These are phyloP conservation scores for Athalia circularis DNA, from an alignment of 2,888 invertebrate genomes.

Conservation along the genomic window DNA sequence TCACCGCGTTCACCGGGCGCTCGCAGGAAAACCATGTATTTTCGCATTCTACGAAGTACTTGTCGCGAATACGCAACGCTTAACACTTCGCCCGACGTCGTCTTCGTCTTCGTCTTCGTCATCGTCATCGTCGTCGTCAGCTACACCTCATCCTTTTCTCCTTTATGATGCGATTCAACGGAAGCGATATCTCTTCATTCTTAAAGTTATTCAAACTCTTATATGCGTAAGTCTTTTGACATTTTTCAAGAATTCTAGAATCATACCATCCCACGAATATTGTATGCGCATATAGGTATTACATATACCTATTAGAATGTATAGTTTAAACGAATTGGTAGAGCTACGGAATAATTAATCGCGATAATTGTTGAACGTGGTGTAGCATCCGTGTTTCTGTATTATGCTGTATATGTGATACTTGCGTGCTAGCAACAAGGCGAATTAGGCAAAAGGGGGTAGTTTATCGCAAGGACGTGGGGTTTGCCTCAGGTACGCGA, in stretches of 20 bases:
- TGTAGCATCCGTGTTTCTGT: too few relatives aligned
- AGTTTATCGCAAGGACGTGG: conserved; percentile 71
- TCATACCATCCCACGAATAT: too few relatives aligned
- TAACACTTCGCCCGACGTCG: conserved; percentile 33
- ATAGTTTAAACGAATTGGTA: neutral
- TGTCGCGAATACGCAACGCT: conserved; percentile 46
- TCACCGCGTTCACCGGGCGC: conserved; percentile 53
- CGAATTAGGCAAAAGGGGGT: conserved; percentile 57
- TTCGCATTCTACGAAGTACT: conserved; percentile 53
- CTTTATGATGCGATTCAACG: conserved; percentile 20
- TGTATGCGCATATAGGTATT: too few relatives aligned
- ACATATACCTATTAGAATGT: neutral
- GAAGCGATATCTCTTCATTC: conserved; percentile 31
- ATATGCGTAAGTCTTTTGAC: too few relatives aligned
- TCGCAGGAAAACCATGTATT: conserved; percentile 54
- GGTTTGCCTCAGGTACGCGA: conserved; percentile 50
- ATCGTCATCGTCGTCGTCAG: conserved; percentile 46
- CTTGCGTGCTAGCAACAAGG: conserved; percentile 35
- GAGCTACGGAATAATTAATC: neutral
- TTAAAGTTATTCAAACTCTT: neutral
- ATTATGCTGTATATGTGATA: neutral
- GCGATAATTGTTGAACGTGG: too few relatives aligned
- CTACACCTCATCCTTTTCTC: conserved; percentile 50
- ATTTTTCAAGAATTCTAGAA: too few relatives aligned
- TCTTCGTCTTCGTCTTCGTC: conserved; percentile 16